Evolutionary conservation across 2,113 vertebrate genomes (phyloP), one percentile per base, ranked within the genome.

Genomic region (Pteropus alecto): DNA sequence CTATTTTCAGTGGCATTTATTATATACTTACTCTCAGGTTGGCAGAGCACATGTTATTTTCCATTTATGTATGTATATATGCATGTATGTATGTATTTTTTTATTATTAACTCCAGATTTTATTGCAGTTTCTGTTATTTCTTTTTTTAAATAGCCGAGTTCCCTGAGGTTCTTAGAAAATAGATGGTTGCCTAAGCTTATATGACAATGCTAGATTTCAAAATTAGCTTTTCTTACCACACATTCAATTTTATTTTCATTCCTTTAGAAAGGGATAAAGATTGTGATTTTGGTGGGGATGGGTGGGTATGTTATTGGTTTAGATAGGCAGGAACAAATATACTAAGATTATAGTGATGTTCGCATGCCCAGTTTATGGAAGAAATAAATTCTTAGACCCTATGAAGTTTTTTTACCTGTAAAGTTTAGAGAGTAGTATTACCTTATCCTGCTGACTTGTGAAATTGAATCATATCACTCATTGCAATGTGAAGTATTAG

Each of bases 1-100:
- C n/a, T 87, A 2, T 90, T 89, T 96, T 89, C 87, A 74, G 3
- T 77, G 35, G 4, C 51, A 74, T 86, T 87, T 95, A 82, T 87
- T 79, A 61, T 56, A 28, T 61, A 38, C 21, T 22, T 73, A 38
- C 30, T 22, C 6, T 79, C 73, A 86, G 46, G 15, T 82, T 48
- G 73, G 28, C 28, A 76, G 46, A 95, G 22, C 54, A 54, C 43
- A 26, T 12, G 3, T 90, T 88, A 60, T 78, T 78, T 41, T 82
- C 21, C 14, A 11, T 84, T 83, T 76, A 22, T 41, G 33, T 21
- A 87, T 61, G 67, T 79, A 24, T 82, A 12, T 91, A 46, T 81
- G 38, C 61, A 19, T 51, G 26, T 84, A 10, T 51, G 41, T 30
- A 73, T 51, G 78, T 89, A 48, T 74, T 51, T 88, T 74, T 48